A percentile compares a stretch with the other conserved stretches of the same genome.
phyloP scores from a whole-genome alignment of 2,113 vertebrate species.

The Cygnus atratus region DNA sequence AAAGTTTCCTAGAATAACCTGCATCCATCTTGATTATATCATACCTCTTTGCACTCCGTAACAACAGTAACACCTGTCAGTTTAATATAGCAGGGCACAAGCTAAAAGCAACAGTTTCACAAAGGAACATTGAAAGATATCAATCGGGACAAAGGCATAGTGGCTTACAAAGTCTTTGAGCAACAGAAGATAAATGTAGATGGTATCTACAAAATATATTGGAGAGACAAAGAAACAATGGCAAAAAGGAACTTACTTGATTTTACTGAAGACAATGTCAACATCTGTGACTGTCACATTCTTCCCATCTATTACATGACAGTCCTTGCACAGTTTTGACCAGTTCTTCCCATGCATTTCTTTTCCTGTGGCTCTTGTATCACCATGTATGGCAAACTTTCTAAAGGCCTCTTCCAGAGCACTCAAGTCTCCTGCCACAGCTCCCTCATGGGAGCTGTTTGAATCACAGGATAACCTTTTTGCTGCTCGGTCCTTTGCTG shows the following conservation, averaged over 20 bases:
- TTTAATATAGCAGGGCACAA: background rate
- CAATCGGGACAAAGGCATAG: background rate
- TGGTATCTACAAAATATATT: background rate
- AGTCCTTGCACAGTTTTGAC: conserved; percentile 96
- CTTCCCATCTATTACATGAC: conserved; percentile 90
- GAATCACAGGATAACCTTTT: conserved; percentile 78
- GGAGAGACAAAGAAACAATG: background rate
- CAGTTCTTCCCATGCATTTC: conserved; percentile 98
- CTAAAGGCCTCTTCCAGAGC: conserved; percentile 92
- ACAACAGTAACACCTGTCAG: background rate
- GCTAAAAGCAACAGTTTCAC: background rate
- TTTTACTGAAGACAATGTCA: conserved; percentile 98
- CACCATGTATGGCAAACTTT: conserved; percentile 91
- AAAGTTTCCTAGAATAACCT: background rate
- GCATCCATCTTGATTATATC: background rate
- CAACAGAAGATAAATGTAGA: background rate
- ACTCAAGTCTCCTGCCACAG: conserved; percentile 82
- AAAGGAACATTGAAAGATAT: background rate
- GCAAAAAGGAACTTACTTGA: conserved; percentile 84
- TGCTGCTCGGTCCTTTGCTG: conserved; percentile 64
- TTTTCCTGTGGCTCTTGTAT: conserved; percentile 90
- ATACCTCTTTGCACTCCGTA: background rate
- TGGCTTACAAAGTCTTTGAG: background rate
- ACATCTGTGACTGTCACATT: conserved; percentile 92
- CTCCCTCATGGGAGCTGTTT: conserved; percentile 85